Conservation (phyloP, 2,888 invertebrate species). For the Tetramorium bicarinatum region DNA sequence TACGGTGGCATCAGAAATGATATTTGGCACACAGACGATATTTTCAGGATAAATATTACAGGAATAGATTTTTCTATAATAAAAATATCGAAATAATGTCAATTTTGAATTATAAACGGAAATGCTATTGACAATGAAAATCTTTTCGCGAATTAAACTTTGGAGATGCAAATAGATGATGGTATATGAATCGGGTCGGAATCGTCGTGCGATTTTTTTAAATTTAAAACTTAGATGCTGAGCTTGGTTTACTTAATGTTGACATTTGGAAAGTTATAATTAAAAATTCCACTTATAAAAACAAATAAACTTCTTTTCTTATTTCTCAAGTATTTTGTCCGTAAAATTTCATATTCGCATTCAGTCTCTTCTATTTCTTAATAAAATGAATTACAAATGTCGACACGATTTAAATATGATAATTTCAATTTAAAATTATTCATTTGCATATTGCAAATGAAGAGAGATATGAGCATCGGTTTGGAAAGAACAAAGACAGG, state of each 20-base stretch:
- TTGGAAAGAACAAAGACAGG: background rate
- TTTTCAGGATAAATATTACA: slow-evolving; percentile 17
- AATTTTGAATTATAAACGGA: slow-evolving; percentile 16
- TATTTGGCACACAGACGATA: background rate
- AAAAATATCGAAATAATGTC: background rate
- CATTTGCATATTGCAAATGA: background rate
- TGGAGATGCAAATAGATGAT: background rate
- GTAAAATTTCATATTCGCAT: background rate
- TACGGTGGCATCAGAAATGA: background rate
- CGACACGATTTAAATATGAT: background rate
- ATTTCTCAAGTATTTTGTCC: background rate
- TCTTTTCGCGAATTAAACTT: background rate
- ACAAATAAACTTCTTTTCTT: background rate
- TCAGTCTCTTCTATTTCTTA: background rate
- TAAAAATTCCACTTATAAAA: background rate
- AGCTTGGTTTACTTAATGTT: background rate
- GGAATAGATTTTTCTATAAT: slow-evolving; percentile 26
- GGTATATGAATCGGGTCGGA: no score
- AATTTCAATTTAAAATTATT: slow-evolving; percentile 10
- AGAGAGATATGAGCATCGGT: background rate
- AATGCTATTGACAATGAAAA: background rate
- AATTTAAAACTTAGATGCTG: background rate
- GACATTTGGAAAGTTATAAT: slow-evolving; percentile 7
- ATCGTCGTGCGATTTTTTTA: background rate
- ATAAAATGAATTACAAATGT: slow-evolving; percentile 1